Evolutionary conservation across 2,113 vertebrate species (phyloP), one percentile per base, ranked within the genome.

Genomic region (Corvus cornix): DNA sequence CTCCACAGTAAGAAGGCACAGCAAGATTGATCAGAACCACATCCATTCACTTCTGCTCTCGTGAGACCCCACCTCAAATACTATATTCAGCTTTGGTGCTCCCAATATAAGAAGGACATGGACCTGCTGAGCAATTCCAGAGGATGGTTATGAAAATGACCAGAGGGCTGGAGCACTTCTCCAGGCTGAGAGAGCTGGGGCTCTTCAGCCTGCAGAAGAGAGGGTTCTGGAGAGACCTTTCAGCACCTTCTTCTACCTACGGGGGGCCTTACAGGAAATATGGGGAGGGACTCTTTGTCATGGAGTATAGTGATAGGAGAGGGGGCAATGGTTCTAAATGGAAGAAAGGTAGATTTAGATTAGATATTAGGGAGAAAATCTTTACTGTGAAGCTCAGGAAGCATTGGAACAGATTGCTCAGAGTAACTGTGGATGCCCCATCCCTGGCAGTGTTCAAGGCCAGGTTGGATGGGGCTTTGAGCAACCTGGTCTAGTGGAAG

Each of bases 21-120:
- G n/a, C 0, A 8, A 66, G 33, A 43, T 55, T 59, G 18, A 67
- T 46, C 43, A 89, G 51, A 77, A 43, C 16, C 56, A 33, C 1
- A 0, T 19, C 23, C 10, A 18, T 46, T 10, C 4, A 6, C 17
- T 21, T 58, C 48, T 78, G 26, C 28, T 53, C 43, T 33, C 0
- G 1, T 44, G 48, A 75, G 17, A 51, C 6, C 5, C 31, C 18
- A 18, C 28, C 13, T 58, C 31, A 12, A 77, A 55, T 28, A 33
- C 13, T 30, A 4, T 1, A 5, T 51, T 18, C 77, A 62, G n/a
- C 19, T 81, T 24, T 23, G 41, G 18, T 12, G 3, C 3, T 14
- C 13, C 8, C 23, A 43, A 0, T 9, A 13, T 19, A 37, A 26
- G 21, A 56, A 43, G 8, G 23, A 37, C 19, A n/a, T 21, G 24